Conservation (phyloP, 2,888 invertebrate species). For the Lasioglossum oenotherae region DNA sequence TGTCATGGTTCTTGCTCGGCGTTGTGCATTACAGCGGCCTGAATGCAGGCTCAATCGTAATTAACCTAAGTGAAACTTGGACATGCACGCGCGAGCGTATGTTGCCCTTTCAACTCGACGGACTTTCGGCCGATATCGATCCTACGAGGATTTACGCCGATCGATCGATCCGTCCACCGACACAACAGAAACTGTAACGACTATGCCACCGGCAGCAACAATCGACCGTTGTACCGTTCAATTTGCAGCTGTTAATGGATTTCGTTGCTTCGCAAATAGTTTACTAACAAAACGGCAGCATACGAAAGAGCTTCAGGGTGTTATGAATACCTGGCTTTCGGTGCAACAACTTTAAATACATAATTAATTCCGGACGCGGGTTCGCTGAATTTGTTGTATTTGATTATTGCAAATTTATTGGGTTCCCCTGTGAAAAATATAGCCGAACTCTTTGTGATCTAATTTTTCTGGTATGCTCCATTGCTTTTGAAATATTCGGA, state of each 20-base stretch:
- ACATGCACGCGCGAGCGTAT: not conserved
- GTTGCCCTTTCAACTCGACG: slow-evolving; percentile 12
- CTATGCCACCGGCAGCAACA: not conserved
- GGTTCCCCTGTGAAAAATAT: not conserved
- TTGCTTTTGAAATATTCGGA: not conserved
- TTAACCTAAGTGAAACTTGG: slow-evolving; percentile 45
- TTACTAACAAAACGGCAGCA: not conserved
- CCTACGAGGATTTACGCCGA: not conserved
- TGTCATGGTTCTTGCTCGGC: slow-evolving; percentile 21
- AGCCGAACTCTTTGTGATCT: not conserved
- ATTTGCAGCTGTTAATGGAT: not conserved
- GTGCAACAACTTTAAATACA: not conserved
- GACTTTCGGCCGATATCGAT: slow-evolving; percentile 2
- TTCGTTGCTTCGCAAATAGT: not conserved
- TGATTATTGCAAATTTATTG: not conserved
- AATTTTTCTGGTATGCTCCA: not conserved
- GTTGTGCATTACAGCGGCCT: not conserved
- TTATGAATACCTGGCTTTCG: not conserved
- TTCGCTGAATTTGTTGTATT: not conserved
- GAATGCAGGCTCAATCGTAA: slow-evolving; percentile 46
- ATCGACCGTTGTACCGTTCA: not conserved
- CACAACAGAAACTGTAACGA: not conserved
- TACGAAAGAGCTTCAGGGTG: not conserved
- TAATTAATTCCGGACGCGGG: not conserved
- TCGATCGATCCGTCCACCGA: not conserved